Base-by-base conservation (phyloP, 92 coral and sea anemone genomes). In the Epizoanthus fatuus region DNA sequence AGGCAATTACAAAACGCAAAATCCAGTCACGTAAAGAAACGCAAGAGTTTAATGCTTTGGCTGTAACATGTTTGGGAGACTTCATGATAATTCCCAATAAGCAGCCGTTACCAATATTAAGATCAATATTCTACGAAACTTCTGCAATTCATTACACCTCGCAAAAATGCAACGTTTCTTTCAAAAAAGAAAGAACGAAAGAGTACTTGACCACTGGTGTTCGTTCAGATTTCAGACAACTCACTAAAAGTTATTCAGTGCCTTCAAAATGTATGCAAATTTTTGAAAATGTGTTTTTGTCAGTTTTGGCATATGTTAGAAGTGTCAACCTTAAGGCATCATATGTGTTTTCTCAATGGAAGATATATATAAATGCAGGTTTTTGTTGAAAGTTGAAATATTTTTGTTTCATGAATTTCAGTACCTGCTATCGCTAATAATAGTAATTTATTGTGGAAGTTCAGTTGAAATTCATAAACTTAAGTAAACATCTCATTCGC, bases 401-500 rank as follows among this genome's bases (percentile, higher is more conserved):
- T 4, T 59, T 37, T 74, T 4, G 16, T 15, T 15, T n/a, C 12
- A 16, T 12, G 25, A 10, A 39, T 60, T 56, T 39, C 45, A 14
- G 40, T 40, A 38, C 56, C 44, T 16, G 51, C 32, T 35, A 13
- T 37, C n/a, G 5, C 60, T 53, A 15, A 16, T 32, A 63, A 47
- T 22, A 7, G 25, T 38, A 71, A 16, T 40, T 3, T 55, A 35
- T 44, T 75, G 8, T 16, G 35, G 57, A 38, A 77, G 57, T 60
- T n/a, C 70, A 77, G 65, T 17, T 77, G 39, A 38, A 60, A 20
- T 44, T 59, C 19, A 19, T 62, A 45, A 45, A 60, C 44, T 60
- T 42, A 77, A 19, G 38, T 14, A 42, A 38, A 44, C 69, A 35
- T 64, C 5, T 58, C 44, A 40, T 42, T 77, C 58, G 39, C 38